Evolutionary conservation across 2,113 vertebrate genomes (phyloP), one percentile per base, ranked within the genome.

Genomic region (Oxyura jamaicensis): DNA sequence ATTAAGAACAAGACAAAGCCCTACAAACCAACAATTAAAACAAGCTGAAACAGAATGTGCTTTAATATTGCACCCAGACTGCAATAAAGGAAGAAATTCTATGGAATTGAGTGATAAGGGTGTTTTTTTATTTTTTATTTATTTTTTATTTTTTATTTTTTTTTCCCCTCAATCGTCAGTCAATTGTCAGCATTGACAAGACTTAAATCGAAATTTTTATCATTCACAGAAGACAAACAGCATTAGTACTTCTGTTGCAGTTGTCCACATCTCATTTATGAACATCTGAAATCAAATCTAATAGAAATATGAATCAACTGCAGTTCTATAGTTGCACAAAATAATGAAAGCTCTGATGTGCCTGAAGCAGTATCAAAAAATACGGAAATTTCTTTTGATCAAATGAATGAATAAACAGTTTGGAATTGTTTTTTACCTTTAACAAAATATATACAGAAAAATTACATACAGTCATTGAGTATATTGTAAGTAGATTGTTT

Each of bases 281-380:
- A 69, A 75, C 52, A 12, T 89, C 78, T 93, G 35, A 65, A 76
- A 76, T 81, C 35, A 95, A 92, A 83, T 67, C 63, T 83, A 82
- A 82, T 78, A 50, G 66, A 93, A 94, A 90, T 67, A 68, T 73
- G 52, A 52, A 86, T 85, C 36, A 94, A 29, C 53, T 91, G 46
- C 28, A 86, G 46, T 74, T 60, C 52, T 71, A 3, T 77, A 79
- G 83, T 91, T 96, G 86, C 63, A 94, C 23, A 63, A 44, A 93
- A 81, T 85, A 71, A 55, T 66, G 88, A 91, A 92, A 94, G 65
- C 73, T 63, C 10, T 90, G 67, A 73, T 95, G 86, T 89, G 74
- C 91, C 83, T 95, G 94, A 95, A 97, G 88, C 56, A 58, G 63
- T 41, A 91, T 29, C 74, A 22, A 26, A 94, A 83, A 81, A 50